These are phyloP conservation scores for Seriola quinqueradiata DNA, from an alignment of 2,113 vertebrate genomes.

Conservation along the genomic window DNA sequence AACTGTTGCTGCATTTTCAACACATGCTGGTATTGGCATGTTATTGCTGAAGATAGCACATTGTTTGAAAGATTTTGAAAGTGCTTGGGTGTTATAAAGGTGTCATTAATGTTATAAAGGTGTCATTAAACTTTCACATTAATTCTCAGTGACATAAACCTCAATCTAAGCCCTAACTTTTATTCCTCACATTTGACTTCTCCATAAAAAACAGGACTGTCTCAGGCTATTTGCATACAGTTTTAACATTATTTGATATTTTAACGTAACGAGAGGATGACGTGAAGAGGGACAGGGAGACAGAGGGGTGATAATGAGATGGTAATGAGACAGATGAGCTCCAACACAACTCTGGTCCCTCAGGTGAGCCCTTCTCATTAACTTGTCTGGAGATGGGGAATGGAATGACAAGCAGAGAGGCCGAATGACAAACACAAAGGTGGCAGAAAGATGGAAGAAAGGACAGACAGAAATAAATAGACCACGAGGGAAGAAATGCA, in stretches of 20 bases:
- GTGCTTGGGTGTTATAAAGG: not conserved
- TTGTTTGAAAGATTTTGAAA: not conserved
- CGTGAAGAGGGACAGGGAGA: constrained; percentile 24
- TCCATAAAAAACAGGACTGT: not conserved
- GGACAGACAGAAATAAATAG: constrained; percentile 32
- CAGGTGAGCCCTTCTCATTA: constrained; percentile 77
- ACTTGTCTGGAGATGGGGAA: constrained; percentile 59
- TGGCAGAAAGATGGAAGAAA: not conserved
- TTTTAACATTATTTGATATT: constrained; percentile 50
- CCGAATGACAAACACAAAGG: constrained; percentile 47
- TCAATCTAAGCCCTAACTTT: not conserved
- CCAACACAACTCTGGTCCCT: constrained; percentile 70
- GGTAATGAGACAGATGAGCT: constrained; percentile 78
- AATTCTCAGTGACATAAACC: not conserved
- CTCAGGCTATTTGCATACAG: not conserved
- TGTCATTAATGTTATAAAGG: not conserved
- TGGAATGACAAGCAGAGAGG: constrained; percentile 57
- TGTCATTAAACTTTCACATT: not conserved
- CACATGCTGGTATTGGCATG: not conserved
- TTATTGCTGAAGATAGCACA: not conserved
- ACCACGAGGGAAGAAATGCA: not conserved
- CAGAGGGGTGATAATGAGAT: constrained; percentile 75
- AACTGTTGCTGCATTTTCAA: not conserved
- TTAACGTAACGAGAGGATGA: constrained; percentile 42
- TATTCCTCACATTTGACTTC: not conserved